Base-by-base conservation (phyloP, 2,113 vertebrate genomes). In the Pholis gunnellus region DNA sequence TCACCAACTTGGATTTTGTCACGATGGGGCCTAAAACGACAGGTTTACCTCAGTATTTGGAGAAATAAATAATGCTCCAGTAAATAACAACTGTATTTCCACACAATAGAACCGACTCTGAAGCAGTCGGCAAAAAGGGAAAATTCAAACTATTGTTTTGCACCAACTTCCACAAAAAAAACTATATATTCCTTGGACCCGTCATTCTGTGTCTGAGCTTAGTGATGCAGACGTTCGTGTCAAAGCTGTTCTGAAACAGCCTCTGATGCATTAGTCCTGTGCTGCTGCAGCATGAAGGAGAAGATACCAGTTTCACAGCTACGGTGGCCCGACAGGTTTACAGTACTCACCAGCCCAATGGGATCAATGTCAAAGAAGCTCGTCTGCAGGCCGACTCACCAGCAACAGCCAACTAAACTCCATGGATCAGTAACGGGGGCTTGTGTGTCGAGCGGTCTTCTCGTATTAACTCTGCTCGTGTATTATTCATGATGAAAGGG, bases 1-100 rank as follows among this genome's bases (percentile, higher is more conserved):
- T 93, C 89, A 88, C 87, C 67, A 56, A 84, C 57, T 70, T 84
- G 11, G 29, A 50, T 52, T 61, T 66, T 61, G 73, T 71, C 75
- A 65, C 4, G 40, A 76, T 3, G 44, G 80, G 83, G 68, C 31
- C 72, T 66, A 9, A 52, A 79, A 77, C 52, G 0, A 46, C 66
- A 46, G 1, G 52, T 52, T 22, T 1, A 52, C 31, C 8, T 54
- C 0, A 54, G 36, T 38, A 18, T 38, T 69, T 69, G 48, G 56
- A 22, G 9, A 46, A 46, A 46, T 4, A 77, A 78, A 59, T 17
- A 59, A 38, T 15, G 18, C 11, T 36, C 36, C 14, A 20, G 44
- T 52, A 20, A 29, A 38, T n/a, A 48, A 66, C 6, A 7, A 0
- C 44, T 38, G 27, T 5, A 11, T 29, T 69, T 52, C 7, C 50